Evolutionary conservation across 2,797 vertebrate species (phyloP), one percentile per base, ranked within the genome.

Genomic region (Hozukius guyotensis): DNA sequence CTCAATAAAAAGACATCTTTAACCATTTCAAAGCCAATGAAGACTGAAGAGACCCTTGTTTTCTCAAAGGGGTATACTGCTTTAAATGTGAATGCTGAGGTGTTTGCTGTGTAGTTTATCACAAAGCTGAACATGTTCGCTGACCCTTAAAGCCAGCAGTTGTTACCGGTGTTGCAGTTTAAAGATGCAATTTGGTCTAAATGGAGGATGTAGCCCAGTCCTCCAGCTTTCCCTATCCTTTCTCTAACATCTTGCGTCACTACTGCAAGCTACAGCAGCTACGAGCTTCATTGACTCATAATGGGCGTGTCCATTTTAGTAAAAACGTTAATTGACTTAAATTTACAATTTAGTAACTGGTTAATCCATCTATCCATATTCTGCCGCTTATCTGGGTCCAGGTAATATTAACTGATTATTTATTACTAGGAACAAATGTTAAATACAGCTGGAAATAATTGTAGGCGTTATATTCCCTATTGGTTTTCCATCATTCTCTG

Each of bases 21-120:
- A 85, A 84, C 72, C 16, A 56, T 88, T 83, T 80, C 69, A 82
- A 79, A 83, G 55, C 77, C 78, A 67, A 2, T 68, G 71, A 67
- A 68, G 62, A 62, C 69, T n/a, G 57, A 61, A 49, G 67, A 62
- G n/a, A 29, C 2, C 7, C 59, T 20, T 38, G 27, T 79, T 85
- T 72, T 80, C 76, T 71, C n/a, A 38, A 29, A 61, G 74, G 27
- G 27, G 38, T 49, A 49, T 14, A 1, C 7, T 38, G 63, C 56
- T 75, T 80, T 60, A 42, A 72, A 79, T 52, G 57, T 24, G 72
- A 72, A 59, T 8, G 14, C 46, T 1, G 42, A 62, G 16, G 59
- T 46, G 57, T 53, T 29, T 63, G 31, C 66, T 14, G 36, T 60
- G 49, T 18, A 18, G 69, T 29, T 75, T 70, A 38, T 63, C 20